Evolutionary conservation across 2,797 vertebrate species (phyloP), one percentile per base, ranked within the genome.

Genomic region (Sebastes nivosus): DNA sequence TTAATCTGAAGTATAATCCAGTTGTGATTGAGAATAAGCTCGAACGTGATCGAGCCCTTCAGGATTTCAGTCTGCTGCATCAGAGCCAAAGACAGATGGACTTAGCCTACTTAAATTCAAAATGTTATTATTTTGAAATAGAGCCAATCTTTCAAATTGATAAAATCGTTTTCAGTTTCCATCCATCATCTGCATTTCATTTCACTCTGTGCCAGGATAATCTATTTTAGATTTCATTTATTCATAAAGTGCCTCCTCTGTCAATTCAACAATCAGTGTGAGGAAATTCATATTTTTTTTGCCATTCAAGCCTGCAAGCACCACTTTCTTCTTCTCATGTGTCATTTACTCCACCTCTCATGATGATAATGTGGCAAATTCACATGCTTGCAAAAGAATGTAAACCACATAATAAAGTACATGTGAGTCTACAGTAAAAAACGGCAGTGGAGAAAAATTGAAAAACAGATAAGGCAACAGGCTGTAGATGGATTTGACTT

Each of bases 21-120:
- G 30, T 64, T 68, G 69, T 72, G 67, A 27, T 72, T 64, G 25
- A 72, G n/a, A 67, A 24, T 25, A 68, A 75, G 18, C 81, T 75
- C 50, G 25, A 69, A 52, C 1, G 14, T 57, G 61, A 83, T 65
- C 36, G 32, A 65, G 61, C 64, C 38, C 18, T 68, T 55, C 12
- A 4, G 0, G 57, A 50, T 67, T 54, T 52, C 55, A 29, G 4
- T 14, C 32, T 2, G 12, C 60, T 20, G 55, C 34, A n/a, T 75
- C 24, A 68, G 24, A 64, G 36, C 20, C 32, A 59, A 59, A 68
- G 24, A 58, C 66, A 70, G 20, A 38, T 42, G 32, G 36, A 22
- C 9, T 36, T 20, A 50, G 46, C 46, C 46, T 34, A 36, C 16
- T 63, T 34, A 2, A 8, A 70, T 25, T 27, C 3, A 1, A 27